Evolutionary conservation across 2,797 vertebrate genomes (phyloP).

Genomic region (Chaunax sp.): DNA sequence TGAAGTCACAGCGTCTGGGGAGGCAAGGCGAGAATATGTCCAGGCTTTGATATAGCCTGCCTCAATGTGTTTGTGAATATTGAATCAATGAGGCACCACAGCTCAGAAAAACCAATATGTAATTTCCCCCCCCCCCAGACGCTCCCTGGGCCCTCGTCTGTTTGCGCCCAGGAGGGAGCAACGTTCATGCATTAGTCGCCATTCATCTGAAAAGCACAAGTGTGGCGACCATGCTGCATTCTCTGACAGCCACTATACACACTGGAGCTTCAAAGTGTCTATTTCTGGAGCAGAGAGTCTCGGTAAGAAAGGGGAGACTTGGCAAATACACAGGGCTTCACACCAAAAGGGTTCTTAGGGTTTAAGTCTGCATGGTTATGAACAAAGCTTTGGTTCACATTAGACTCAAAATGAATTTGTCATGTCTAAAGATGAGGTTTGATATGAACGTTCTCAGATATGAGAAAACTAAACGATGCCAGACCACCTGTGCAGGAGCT

Average conservation of each 20-base stretch:
- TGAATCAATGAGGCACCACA: conserved; percentile 72
- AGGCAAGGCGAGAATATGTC: conserved; percentile 47
- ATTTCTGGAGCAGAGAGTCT: conserved; percentile 17
- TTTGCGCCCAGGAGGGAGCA: conserved; percentile 57
- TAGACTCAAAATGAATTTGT: conserved; percentile 8
- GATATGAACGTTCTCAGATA: conserved; percentile 2
- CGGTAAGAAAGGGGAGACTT: conserved; percentile 11
- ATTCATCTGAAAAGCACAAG: conserved; percentile 57
- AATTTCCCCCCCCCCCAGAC: conserved; percentile 58
- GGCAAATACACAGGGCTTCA: neutral
- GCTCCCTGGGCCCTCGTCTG: conserved; percentile 39
- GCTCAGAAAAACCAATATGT: conserved; percentile 72
- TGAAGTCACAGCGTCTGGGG: conserved; percentile 43
- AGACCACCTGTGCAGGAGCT: conserved; percentile 35
- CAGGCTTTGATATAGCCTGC: conserved; percentile 60
- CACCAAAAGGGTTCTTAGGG: conserved; percentile 1
- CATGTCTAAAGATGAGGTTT: conserved; percentile 15
- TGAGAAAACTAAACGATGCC: conserved; percentile 14
- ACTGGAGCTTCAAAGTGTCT: conserved; percentile 22
- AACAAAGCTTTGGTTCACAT: neutral
- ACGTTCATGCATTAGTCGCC: conserved; percentile 46
- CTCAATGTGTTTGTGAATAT: conserved; percentile 71
- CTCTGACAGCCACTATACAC: conserved; percentile 12
- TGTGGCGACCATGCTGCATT: conserved; percentile 49
- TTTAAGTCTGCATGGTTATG: conserved; percentile 9